Percentiles rank a stretch among this genome's conserved stretches.
These are phyloP conservation scores for Phenganax subtilis DNA, from an alignment of 92 coral and sea anemone species.

Conservation along the genomic window DNA sequence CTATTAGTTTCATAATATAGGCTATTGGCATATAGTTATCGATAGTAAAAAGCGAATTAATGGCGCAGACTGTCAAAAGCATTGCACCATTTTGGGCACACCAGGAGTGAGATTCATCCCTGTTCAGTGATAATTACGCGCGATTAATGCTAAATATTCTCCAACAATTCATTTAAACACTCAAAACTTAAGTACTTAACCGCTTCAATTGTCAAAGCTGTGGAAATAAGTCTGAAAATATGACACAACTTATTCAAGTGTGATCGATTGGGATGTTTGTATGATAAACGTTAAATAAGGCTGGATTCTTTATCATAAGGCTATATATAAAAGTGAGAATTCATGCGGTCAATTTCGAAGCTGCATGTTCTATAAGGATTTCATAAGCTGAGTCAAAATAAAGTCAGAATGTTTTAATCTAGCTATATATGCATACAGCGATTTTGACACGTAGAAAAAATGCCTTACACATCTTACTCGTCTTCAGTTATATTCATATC, in stretches of 20 bases:
- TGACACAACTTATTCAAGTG: background rate
- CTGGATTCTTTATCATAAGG: no score
- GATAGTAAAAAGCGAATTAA: background rate
- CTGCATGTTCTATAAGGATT: no score
- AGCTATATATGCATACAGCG: no score
- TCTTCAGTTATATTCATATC: no score
- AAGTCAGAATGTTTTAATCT: no score
- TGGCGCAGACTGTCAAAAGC: background rate
- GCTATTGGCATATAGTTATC: background rate
- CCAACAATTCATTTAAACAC: constrained; percentile 37
- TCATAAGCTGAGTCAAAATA: no score
- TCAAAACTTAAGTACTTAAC: constrained; percentile 35
- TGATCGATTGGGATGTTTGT: background rate
- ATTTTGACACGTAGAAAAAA: no score
- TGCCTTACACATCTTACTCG: no score
- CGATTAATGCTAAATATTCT: constrained; percentile 26
- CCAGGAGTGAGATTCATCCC: background rate
- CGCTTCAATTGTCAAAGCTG: constrained; percentile 10
- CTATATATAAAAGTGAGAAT: background rate
- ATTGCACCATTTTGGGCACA: background rate
- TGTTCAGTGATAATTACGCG: constrained; percentile 22
- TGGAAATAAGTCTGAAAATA: background rate
- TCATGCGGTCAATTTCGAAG: background rate
- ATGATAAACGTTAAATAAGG: background rate
- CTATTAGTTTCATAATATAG: no score